phyloP scores from a whole-genome alignment of 2,888 invertebrate species.

The Catotricha subobsoleta region DNA sequence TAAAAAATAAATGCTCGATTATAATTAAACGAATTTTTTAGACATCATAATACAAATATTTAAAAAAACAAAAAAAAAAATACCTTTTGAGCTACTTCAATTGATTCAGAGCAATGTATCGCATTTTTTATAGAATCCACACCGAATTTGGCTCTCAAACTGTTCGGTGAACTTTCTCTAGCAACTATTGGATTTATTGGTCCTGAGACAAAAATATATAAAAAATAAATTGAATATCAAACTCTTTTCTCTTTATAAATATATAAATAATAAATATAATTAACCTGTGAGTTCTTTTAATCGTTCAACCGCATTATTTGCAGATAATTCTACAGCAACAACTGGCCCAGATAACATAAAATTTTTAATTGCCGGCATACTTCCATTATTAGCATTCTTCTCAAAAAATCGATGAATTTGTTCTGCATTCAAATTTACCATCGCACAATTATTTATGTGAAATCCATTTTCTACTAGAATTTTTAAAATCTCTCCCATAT shows the following conservation, averaged over 20 bases:
- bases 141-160: slow-evolving; percentile 49
- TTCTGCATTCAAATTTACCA: slow-evolving; percentile 45
- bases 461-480: slow-evolving; percentile 42
- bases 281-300: slow-evolving; percentile 15
- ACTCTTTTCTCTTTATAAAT: slow-evolving; percentile 6
- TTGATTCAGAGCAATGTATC: slow-evolving; percentile 43
- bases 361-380: slow-evolving; percentile 37
- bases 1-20: slow-evolving; percentile 19
- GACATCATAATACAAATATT: slow-evolving; percentile 5
- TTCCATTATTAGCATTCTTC: slow-evolving; percentile 36
- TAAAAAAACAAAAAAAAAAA: slow-evolving; percentile 8
- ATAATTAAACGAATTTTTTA: slow-evolving; percentile 4
- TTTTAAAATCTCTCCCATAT: slow-evolving; percentile 56
- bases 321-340: slow-evolving; percentile 23
- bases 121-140: slow-evolving; percentile 47
- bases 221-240: slow-evolving; percentile 34
- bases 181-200: slow-evolving; percentile 42
- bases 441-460: slow-evolving; percentile 48
- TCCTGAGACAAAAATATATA: slow-evolving; percentile 37
- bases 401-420: slow-evolving; percentile 46
- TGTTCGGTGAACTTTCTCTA: slow-evolving; percentile 32
- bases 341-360: slow-evolving; percentile 14
- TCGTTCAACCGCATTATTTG: slow-evolving; percentile 23
- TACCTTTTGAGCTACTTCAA: slow-evolving; percentile 36
- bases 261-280: neutral